A percentile compares a stretch with the other conserved stretches of the same genome.
Conservation (phyloP, 64 coral and sea anemone genomes). For the Pocillopora verrucosa region DNA sequence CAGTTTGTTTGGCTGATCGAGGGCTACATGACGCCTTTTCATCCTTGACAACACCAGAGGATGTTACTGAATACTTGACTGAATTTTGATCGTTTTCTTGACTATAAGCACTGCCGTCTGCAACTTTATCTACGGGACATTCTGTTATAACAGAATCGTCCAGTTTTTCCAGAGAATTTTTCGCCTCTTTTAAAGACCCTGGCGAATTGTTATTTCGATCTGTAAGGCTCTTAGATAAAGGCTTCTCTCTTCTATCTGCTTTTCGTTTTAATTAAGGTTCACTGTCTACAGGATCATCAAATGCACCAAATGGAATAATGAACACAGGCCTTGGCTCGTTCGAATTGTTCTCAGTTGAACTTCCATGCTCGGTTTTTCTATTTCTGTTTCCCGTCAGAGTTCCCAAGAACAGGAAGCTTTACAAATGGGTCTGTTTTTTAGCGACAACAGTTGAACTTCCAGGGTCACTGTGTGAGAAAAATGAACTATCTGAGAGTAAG, state of each 20-base stretch:
- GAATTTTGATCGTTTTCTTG: background rate
- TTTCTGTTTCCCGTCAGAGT: background rate
- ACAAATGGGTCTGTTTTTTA: background rate
- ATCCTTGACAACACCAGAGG: background rate
- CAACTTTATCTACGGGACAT: background rate
- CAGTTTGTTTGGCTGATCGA: background rate
- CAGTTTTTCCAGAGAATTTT: background rate
- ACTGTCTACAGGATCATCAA: conserved; percentile 81
- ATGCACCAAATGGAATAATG: conserved; percentile 87
- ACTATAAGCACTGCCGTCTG: background rate
- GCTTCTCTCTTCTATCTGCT: conserved; percentile 11
- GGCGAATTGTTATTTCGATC: background rate
- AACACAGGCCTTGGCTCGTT: conserved; percentile 62
- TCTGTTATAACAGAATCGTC: background rate
- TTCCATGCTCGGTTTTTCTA: background rate
- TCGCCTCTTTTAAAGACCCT: background rate
- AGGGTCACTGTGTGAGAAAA: background rate
- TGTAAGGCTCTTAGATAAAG: background rate
- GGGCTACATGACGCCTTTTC: background rate
- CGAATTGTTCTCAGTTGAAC: background rate
- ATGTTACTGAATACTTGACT: background rate
- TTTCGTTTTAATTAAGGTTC: conserved; percentile 14
- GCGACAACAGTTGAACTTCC: background rate
- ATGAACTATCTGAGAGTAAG: conserved; percentile 16
- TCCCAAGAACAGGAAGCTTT: conserved; percentile 13